These are phyloP conservation scores for Aphaenogaster ashmeadi DNA, from an alignment of 1,140 invertebrate genomes.

Conservation along the genomic window DNA sequence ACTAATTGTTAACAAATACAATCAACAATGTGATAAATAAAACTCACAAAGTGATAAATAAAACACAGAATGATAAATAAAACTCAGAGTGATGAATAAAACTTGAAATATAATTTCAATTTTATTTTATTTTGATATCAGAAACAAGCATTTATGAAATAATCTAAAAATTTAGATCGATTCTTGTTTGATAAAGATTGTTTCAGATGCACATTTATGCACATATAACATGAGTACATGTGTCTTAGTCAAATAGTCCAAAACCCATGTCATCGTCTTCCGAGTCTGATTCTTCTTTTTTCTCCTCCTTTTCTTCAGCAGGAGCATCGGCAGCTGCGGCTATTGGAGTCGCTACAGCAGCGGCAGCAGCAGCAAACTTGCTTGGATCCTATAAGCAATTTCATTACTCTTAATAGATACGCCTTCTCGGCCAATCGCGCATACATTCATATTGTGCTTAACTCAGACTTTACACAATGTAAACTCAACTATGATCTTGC, in stretches of 20 bases:
- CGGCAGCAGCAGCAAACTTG: conserved; percentile 94
- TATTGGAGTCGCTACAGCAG: conserved; percentile 89
- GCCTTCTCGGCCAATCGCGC: no score
- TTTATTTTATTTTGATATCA: conserved; percentile 27
- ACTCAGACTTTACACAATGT: conserved; percentile 63
- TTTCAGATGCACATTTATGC: neutral
- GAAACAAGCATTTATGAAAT: conserved; percentile 1
- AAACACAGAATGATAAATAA: neutral
- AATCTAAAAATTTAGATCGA: conserved; percentile 47
- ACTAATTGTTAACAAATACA: neutral
- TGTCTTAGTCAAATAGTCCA: conserved; percentile 97
- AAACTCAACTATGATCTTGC: conserved; percentile 39
- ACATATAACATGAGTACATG: neutral
- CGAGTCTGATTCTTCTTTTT: conserved; percentile 93
- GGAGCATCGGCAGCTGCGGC: conserved; percentile 88
- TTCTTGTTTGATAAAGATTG: neutral
- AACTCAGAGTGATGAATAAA: neutral
- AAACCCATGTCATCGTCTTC: conserved; percentile 99
- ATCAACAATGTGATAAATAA: neutral
- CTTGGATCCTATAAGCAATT: conserved; percentile 92
- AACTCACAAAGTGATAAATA: neutral
- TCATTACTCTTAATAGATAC: conserved; percentile 35
- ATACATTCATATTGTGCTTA: neutral
- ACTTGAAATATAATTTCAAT: neutral
- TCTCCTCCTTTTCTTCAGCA: conserved; percentile 90